These are phyloP conservation scores for Molanna angustata DNA, from an alignment of 2,888 invertebrate species.

Conservation along the genomic window DNA sequence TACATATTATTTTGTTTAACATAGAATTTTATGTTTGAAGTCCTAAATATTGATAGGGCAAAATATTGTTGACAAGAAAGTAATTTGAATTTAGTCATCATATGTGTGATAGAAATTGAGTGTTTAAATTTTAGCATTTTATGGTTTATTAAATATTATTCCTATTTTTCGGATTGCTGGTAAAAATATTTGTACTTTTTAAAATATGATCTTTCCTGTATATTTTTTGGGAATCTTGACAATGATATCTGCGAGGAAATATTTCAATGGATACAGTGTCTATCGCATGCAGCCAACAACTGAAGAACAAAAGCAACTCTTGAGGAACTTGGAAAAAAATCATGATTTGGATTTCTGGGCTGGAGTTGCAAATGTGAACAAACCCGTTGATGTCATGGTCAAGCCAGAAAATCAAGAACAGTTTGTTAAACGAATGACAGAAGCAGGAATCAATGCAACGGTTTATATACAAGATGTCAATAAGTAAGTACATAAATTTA, in stretches of 20 bases:
- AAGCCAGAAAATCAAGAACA: conserved; percentile 43
- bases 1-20: too few relatives aligned
- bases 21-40: too few relatives aligned
- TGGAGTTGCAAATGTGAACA: conserved; percentile 43
- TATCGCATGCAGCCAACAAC: conserved; percentile 55
- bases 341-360: conserved; percentile 50
- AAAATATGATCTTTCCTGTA: conserved; percentile 15
- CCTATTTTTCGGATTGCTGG: too few relatives aligned
- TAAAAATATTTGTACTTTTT: conserved; percentile 32
- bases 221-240: conserved; percentile 14
- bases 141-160: too few relatives aligned
- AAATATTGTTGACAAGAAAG: too few relatives aligned
- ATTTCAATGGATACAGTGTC: conserved; percentile 51
- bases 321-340: conserved; percentile 45
- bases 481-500: conserved; percentile 52
- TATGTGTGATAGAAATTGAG: too few relatives aligned
- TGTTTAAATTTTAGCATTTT: too few relatives aligned
- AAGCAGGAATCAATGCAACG: conserved; percentile 43
- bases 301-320: conserved; percentile 49
- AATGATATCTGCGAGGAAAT: conserved; percentile 4
- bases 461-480: conserved; percentile 51
- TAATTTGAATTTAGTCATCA: too few relatives aligned
- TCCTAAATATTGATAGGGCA: too few relatives aligned
- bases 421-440: conserved; percentile 42
- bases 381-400: conserved; percentile 52